Evolutionary conservation across 1,140 invertebrate species (phyloP).

Genomic region (Chlorops oryzae): DNA sequence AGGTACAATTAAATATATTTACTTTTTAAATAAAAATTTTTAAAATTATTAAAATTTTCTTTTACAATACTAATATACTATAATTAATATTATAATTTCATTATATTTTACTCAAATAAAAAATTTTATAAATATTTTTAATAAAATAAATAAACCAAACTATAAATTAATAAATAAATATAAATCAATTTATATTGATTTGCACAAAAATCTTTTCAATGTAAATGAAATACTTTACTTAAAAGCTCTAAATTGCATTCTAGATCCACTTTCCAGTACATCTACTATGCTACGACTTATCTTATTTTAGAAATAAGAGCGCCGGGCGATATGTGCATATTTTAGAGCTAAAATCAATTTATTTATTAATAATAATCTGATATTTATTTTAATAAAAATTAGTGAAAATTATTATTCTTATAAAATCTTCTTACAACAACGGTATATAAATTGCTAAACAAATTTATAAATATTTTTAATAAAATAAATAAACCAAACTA

Average conservation of each 20-base stretch:
- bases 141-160: constrained; percentile 24
- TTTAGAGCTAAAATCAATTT: constrained; percentile 49
- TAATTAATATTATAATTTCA: constrained; percentile 46
- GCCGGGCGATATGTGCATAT: constrained; percentile 65
- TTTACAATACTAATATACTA: constrained; percentile 49
- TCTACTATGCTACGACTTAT: constrained; percentile 71
- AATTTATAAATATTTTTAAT: constrained; percentile 41
- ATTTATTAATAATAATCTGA: constrained; percentile 53
- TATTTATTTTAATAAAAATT: constrained; percentile 46
- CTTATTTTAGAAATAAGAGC: constrained; percentile 55
- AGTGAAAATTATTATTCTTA: constrained; percentile 49
- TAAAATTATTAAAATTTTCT: constrained; percentile 38
- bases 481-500: constrained; percentile 19
- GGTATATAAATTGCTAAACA: constrained; percentile 9
- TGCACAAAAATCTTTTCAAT: constrained; percentile 50
- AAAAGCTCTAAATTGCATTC: constrained; percentile 53
- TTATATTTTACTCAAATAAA: constrained; percentile 50
- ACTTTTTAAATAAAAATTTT: constrained; percentile 49
- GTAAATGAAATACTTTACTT: constrained; percentile 54
- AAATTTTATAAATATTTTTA: constrained; percentile 35
- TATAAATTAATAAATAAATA: constrained; percentile 34
- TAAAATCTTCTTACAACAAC: constrained; percentile 51
- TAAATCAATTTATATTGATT: constrained; percentile 49
- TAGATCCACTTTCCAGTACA: constrained; percentile 61
- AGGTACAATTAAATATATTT: constrained; percentile 56